These are phyloP conservation scores for Zhuqinia jingwanae DNA, from an alignment of 2,888 invertebrate species.

Conservation along the genomic window DNA sequence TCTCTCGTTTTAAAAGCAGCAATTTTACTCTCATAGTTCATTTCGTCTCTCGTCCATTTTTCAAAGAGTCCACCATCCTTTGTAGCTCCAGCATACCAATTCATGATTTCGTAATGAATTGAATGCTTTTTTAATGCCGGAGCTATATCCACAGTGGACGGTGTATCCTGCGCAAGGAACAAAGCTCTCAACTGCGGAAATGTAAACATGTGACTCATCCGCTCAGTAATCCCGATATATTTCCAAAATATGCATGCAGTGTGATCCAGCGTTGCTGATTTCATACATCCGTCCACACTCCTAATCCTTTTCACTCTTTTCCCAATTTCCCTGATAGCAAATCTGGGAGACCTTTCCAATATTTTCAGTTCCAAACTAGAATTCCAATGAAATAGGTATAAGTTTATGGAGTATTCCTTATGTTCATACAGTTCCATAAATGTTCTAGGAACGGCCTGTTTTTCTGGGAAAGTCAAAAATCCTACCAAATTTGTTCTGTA, in stretches of 20 bases:
- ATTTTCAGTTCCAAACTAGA: background rate
- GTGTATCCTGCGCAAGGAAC: background rate
- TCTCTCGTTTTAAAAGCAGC: background rate
- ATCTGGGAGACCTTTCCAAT: conserved; percentile 30
- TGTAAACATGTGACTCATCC: background rate
- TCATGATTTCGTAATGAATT: background rate
- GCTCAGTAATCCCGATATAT: background rate
- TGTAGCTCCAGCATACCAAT: background rate
- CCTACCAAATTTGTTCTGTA: conserved; percentile 45
- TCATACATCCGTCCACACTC: background rate
- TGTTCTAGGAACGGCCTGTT: conserved; percentile 3
- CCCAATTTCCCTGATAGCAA: background rate
- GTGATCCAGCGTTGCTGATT: background rate
- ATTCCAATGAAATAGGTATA: too few species aligned
- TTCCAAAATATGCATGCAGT: conserved; percentile 28
- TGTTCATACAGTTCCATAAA: conserved; percentile 17
- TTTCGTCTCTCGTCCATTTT: conserved; percentile 14
- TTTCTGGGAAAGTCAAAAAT: conserved; percentile 30
- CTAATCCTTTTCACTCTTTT: background rate
- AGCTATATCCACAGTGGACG: background rate
- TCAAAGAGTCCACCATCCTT: background rate
- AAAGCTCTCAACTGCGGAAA: background rate
- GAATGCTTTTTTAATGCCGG: background rate
- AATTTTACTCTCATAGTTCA: background rate
- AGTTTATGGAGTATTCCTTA: background rate